These are phyloP conservation scores for Andricus quercusramuli DNA, from an alignment of 2,888 invertebrate genomes.

Conservation along the genomic window DNA sequence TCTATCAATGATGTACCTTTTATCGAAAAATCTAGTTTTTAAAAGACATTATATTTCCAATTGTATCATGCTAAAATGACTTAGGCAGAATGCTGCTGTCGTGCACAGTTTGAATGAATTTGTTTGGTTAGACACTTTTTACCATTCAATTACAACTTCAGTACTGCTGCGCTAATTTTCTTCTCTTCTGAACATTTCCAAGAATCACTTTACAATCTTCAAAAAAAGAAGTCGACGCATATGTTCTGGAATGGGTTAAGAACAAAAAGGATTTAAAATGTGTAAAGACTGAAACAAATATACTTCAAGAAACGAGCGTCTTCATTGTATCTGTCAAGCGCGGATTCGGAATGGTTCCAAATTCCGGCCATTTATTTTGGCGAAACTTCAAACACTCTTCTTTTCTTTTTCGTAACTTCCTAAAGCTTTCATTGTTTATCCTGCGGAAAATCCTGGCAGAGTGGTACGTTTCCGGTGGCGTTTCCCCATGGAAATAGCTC, in stretches of 20 bases:
- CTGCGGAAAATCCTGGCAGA: slow-evolving; percentile 61
- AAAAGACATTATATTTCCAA: neutral
- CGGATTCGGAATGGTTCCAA: slow-evolving; percentile 43
- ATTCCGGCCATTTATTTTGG: slow-evolving; percentile 53
- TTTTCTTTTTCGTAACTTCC: slow-evolving; percentile 53
- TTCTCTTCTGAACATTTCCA: neutral
- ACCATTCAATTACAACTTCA: slow-evolving; percentile 56
- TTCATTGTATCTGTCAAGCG: slow-evolving; percentile 26
- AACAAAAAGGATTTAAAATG: neutral
- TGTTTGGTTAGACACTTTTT: slow-evolving; percentile 52
- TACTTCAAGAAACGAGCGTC: slow-evolving; percentile 25
- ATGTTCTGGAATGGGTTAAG: neutral
- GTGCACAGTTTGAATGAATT: slow-evolving; percentile 53
- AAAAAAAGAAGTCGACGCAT: no score
- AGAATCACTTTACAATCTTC: neutral
- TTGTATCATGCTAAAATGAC: neutral
- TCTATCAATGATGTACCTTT: no score
- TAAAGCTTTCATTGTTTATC: slow-evolving; percentile 60
- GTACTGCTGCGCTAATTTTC: slow-evolving; percentile 26
- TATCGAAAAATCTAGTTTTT: neutral
- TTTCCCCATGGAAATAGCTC: slow-evolving; percentile 58
- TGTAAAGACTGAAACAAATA: neutral
- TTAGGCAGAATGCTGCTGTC: neutral
- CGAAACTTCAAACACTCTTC: slow-evolving; percentile 43
- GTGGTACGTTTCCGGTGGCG: slow-evolving; percentile 60